Conservation (phyloP, 2,888 invertebrate species). For the Ophion costatus region DNA sequence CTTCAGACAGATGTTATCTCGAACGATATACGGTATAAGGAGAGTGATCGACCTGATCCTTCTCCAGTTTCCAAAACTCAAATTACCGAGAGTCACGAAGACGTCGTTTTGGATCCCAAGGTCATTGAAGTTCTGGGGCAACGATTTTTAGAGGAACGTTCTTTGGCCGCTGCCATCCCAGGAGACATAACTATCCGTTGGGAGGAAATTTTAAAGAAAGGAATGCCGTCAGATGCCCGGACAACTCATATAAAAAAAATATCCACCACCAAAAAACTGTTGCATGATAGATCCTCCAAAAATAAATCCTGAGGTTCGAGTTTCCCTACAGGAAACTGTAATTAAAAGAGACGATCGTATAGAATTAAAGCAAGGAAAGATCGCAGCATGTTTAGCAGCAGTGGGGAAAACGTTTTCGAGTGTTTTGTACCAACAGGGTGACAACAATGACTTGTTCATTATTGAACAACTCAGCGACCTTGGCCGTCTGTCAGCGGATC, state of each 20-base stretch:
- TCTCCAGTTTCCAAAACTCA: neutral
- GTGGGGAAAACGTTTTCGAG: neutral
- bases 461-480: neutral
- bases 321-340: conserved; percentile 17
- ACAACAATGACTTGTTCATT: neutral
- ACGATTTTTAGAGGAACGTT: conserved; percentile 17
- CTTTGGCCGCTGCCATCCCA: neutral
- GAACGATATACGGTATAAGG: neutral
- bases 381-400: conserved; percentile 29
- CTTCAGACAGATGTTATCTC: too few relatives aligned
- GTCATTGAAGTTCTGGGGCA: conserved; percentile 48
- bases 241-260: conserved; percentile 27
- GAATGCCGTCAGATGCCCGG: conserved; percentile 40
- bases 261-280: conserved; percentile 42
- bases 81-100: neutral
- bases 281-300: conserved; percentile 43
- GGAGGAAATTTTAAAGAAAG: conserved; percentile 41
- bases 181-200: neutral
- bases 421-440: neutral
- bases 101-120: conserved; percentile 40
- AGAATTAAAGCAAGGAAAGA: conserved; percentile 17
- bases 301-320: conserved; percentile 32
- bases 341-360: conserved; percentile 33
- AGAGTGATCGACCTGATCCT: neutral
- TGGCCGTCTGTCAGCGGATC: neutral